Evolutionary conservation across 2,113 vertebrate species (phyloP), one percentile per base, ranked within the genome.

Genomic region (Uria aalge): DNA sequence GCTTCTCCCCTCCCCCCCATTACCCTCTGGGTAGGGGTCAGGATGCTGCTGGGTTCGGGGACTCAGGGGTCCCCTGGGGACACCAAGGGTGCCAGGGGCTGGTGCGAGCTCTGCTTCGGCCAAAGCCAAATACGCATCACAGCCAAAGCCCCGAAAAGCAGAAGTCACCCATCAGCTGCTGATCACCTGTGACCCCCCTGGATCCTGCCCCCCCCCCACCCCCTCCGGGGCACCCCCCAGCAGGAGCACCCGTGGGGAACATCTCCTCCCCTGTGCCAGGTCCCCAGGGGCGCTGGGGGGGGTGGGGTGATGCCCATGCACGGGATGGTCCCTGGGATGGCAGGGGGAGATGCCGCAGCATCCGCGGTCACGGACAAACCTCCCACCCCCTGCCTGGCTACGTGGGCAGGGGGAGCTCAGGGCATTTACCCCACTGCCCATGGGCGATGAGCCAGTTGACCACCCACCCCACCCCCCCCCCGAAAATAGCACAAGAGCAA

Each of bases 261-360:
- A 0, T 21, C 21, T 20, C 34, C 26, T 23, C 13, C 30, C 26
- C 68, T 8, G 17, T 21, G 6, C n/a, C 11, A 3, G 12, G 9
- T 56, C 24, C 30, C 21, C 40, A 11, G 27, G 21, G 7, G 26
- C 19, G 50, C 79, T 50, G 36, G 34, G 9, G 40, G 40, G 10
- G 40, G 22, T 15, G 45, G 9, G 0, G 56, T 6, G 43, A n/a
- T 41, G 19, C 8, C 22, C 11, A 2, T 15, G 47, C 4, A 10
- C 3, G 6, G 29, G n/a, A 7, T 13, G 53, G 24, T 36, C 47
- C 5, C 8, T 40, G 53, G 21, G n/a, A 15, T 9, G 15, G 52
- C 9, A 0, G 3, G 15, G 4, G 62, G 24, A 75, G 43, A 41
- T 24, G 9, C 43, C 4, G 0, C 2, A 1, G 53, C 32, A 60